These are phyloP conservation scores for Chlorodrepanis virens DNA, from an alignment of 2,113 vertebrate species.

Conservation along the genomic window DNA sequence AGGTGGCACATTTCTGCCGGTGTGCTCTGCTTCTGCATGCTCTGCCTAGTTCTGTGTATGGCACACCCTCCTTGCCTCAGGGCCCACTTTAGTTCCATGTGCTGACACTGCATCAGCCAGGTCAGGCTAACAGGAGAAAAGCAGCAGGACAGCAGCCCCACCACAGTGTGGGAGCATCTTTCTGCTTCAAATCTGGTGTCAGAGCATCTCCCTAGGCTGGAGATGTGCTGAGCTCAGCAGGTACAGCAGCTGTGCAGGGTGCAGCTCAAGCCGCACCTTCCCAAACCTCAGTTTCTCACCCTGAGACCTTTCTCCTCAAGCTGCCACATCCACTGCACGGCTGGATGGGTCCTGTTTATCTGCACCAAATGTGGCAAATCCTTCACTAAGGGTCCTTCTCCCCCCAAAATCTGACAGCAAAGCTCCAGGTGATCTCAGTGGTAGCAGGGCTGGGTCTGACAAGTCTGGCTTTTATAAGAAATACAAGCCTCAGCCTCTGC, in stretches of 20 bases:
- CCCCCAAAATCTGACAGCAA: background rate
- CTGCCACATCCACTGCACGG: background rate
- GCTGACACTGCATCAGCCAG: background rate
- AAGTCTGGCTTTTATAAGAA: background rate
- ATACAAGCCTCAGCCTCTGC: background rate
- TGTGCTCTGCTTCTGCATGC: background rate
- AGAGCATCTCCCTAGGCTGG: background rate
- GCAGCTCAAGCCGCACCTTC: background rate
- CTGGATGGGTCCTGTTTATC: background rate
- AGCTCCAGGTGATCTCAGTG: background rate
- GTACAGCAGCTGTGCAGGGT: background rate
- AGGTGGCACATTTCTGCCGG: background rate
- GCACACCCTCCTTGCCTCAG: background rate
- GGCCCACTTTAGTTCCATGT: background rate
- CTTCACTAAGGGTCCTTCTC: background rate
- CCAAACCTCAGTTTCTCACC: background rate
- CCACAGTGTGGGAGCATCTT: background rate
- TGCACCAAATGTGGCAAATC: background rate
- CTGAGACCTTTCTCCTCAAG: background rate
- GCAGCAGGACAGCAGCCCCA: background rate
- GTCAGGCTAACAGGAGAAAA: background rate
- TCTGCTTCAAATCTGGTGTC: background rate
- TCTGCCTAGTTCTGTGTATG: rapidly evolving
- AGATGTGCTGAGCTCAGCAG: rapidly evolving
- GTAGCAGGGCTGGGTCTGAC: background rate